A percentile compares a stretch with the other conserved stretches of the same genome.
Evolutionary conservation across 2,797 vertebrate species (phyloP).

Genomic region (Apodemus agrarius): DNA sequence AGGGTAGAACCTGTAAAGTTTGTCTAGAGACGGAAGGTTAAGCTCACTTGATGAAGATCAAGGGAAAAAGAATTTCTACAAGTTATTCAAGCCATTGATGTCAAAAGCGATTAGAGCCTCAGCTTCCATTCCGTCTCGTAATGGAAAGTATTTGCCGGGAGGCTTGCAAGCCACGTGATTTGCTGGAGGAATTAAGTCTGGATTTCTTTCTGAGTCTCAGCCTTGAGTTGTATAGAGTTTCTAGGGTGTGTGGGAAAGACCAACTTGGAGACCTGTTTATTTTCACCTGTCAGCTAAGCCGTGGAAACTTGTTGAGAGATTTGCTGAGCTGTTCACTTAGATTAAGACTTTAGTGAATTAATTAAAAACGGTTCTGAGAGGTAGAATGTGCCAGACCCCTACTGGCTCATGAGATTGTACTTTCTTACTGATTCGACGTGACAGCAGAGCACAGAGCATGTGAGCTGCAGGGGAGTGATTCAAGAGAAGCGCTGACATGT

Average conservation of each 20-base stretch:
- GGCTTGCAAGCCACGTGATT: background rate
- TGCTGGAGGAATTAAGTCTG: conserved; percentile 11
- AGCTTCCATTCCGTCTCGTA: conserved; percentile 44
- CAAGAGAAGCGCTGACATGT: background rate
- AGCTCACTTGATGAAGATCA: conserved; percentile 56
- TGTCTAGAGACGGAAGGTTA: conserved; percentile 59
- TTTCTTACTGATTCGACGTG: background rate
- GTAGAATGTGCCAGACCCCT: conserved; percentile 43
- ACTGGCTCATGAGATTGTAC: conserved; percentile 46
- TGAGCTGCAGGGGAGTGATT: background rate
- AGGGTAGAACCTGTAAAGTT: conserved; percentile 52
- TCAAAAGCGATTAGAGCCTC: conserved; percentile 46
- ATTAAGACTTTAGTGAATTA: conserved; percentile 66
- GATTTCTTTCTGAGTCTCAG: conserved; percentile 61
- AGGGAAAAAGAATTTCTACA: background rate
- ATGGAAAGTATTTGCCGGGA: conserved; percentile 26
- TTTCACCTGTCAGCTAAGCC: background rate
- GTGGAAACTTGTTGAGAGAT: conserved; percentile 59
- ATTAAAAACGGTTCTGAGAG: conserved; percentile 62
- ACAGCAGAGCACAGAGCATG: background rate
- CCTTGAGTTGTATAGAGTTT: conserved; percentile 49
- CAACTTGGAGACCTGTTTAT: conserved; percentile 51
- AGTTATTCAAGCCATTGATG: conserved; percentile 55
- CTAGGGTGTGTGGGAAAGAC: conserved; percentile 44
- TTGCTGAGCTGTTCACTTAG: conserved; percentile 63